Conservation (phyloP, 2,888 invertebrate genomes). For the Melanargia galathea region DNA sequence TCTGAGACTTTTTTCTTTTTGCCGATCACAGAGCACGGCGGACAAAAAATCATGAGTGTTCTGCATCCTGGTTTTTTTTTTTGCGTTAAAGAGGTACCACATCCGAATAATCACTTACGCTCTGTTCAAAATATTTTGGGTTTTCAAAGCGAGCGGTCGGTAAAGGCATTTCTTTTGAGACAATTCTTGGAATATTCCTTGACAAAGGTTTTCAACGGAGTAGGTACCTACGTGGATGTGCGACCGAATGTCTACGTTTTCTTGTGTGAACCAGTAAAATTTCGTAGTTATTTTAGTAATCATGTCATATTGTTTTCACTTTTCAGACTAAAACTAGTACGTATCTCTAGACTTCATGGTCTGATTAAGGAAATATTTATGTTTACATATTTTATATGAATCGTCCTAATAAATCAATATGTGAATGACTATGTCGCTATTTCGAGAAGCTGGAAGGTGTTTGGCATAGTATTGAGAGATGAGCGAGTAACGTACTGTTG, state of each 20-base stretch:
- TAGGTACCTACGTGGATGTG: constrained; percentile 26
- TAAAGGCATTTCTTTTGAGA: constrained; percentile 67
- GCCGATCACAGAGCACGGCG: constrained; percentile 73
- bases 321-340: neutral
- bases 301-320: neutral
- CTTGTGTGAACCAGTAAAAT: constrained; percentile 3
- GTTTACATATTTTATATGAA: constrained; percentile 19
- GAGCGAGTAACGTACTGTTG: constrained; percentile 79
- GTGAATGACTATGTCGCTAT: constrained; percentile 66
- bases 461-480: constrained; percentile 82
- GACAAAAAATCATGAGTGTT: constrained; percentile 72
- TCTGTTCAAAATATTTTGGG: constrained; percentile 80
- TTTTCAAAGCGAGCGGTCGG: constrained; percentile 67
- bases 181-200: constrained; percentile 67
- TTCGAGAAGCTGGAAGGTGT: constrained; percentile 81
- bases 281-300: constrained; percentile 1
- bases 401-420: constrained; percentile 66
- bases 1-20: constrained; percentile 73
- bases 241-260: constrained; percentile 23
- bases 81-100: constrained; percentile 79
- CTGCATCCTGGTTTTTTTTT: constrained; percentile 77
- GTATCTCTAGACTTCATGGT: neutral
- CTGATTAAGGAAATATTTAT: constrained; percentile 15
- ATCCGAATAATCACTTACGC: constrained; percentile 81
- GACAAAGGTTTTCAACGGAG: constrained; percentile 42